Conservation (phyloP, 2,113 vertebrate species). For the human (Homo sapiens) region GRCh38 chr9:3685501-3686000, state of each 20-base stretch:
- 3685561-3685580: too few species aligned
- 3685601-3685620: neutral
- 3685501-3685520: too few species aligned
- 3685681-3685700: neutral
- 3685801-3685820: neutral
- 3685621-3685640: neutral
- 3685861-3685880: neutral
- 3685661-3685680: neutral
- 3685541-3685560: too few species aligned
- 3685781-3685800: neutral
- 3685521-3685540: too few species aligned
- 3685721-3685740: neutral
- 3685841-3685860: neutral
- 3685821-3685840: neutral
- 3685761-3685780: constrained; percentile 6
- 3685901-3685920: too few species aligned
- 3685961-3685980: too few species aligned
- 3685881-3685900: too few species aligned
- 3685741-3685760: neutral
- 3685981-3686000: too few species aligned
- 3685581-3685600: too few species aligned
- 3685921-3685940: too few species aligned
- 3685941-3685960: too few species aligned
- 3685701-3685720: neutral
- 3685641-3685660: neutral